Conservation (phyloP, 2,888 invertebrate species). For the Apamea sordens region DNA sequence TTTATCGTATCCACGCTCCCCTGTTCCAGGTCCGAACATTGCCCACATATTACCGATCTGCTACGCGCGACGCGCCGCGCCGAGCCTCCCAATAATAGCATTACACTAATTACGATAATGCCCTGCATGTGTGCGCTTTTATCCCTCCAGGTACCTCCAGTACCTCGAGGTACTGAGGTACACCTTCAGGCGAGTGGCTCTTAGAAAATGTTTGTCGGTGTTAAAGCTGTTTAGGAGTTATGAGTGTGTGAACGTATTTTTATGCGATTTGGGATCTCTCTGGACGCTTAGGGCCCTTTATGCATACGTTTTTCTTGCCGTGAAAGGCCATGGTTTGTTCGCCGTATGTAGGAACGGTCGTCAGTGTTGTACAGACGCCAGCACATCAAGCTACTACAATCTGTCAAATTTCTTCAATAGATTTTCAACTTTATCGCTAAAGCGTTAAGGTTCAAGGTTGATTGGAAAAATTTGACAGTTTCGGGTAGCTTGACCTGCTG, state of each 20-base stretch:
- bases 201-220: constrained; percentile 35
- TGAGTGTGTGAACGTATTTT: constrained; percentile 12
- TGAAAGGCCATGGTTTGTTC: no score
- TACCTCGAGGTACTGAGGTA: not conserved
- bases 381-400: no score
- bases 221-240: constrained; percentile 18
- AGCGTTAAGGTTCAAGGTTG: no score
- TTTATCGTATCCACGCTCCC: constrained; percentile 12
- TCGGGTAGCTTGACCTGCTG: no score
- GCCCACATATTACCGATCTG: constrained; percentile 77
- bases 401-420: no score
- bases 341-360: no score
- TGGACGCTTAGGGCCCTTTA: not conserved
- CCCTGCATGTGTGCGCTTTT: constrained; percentile 53
- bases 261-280: not conserved
- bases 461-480: no score
- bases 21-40: constrained; percentile 9
- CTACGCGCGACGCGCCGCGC: constrained; percentile 75
- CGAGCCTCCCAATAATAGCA: constrained; percentile 72
- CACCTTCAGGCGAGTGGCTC: constrained; percentile 34
- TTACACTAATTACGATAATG: constrained; percentile 79
- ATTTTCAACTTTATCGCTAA: no score
- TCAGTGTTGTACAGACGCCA: no score
- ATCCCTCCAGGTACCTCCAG: constrained; percentile 27
- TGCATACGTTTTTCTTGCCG: no score